Base-by-base conservation (phyloP, 2,888 invertebrate genomes). In the Pinctada fucata region DNA sequence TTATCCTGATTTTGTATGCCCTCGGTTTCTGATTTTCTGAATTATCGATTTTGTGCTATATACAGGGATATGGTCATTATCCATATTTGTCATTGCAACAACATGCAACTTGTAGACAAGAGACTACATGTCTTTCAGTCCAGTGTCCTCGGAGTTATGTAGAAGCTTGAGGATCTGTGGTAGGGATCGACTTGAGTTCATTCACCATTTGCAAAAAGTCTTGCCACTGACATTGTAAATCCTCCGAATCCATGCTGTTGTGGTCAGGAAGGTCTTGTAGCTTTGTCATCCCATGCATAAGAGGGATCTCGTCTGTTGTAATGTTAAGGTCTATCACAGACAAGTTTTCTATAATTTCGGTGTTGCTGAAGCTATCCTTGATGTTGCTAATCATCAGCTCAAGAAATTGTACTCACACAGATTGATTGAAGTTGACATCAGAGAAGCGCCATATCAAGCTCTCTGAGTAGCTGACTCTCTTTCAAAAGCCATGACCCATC, bases 401-500 rank as follows among this genome's bases (percentile, higher is more conserved):
- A 5, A 76, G n/a, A 65, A 76, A 70, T 49, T 49, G 70, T 13
- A 64, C 51, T 71, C 48, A 48, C 2, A 71, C 71, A n/a, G 47
- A 16, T 47, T 51, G 4, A 13, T 71, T n/a, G 47, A 71, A 76
- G 45, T 72, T 64, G 16, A 45, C 2, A n/a, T 16, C 48, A 45
- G 58, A 47, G 45, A 31, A n/a, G 13, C 47, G 31, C 47, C 3
- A 3, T n/a, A 45, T 31, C 10, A 67, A 16, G 16, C 45, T 67
- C 3, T 45, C 10, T 10, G 3, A 45, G 45, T 10, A 67, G 10
- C n/a, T n/a, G 67, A 3, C 10, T n/a, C 3, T 75, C 16, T 63
- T 75, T 75, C 10, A 75, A 49, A 58, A 45, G 76, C 76, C 79
- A 83, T 58, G 76, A 67, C 1, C 81, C 81, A 74, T 78, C 65